Percentiles rank a stretch among this genome's conserved stretches.
These are phyloP conservation scores for Catocala fraxini DNA, from an alignment of 2,888 invertebrate species.

Conservation along the genomic window DNA sequence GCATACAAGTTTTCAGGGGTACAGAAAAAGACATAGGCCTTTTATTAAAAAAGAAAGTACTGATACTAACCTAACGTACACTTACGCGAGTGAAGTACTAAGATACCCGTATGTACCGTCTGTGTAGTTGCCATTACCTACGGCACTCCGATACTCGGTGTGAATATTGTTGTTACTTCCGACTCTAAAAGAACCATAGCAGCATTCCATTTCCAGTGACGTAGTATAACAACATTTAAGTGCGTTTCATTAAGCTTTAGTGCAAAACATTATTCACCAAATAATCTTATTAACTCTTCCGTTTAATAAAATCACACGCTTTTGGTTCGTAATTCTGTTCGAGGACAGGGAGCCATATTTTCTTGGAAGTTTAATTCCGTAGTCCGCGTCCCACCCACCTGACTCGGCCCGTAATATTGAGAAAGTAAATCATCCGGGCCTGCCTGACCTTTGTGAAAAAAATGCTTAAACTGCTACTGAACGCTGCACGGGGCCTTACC, in stretches of 20 bases:
- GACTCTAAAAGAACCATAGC: no score
- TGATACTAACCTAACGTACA: no score
- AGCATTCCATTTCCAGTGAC: no score
- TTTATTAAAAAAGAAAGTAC: no score
- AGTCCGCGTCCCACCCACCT: constrained; percentile 70
- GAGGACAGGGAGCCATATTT: constrained; percentile 67
- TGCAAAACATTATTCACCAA: background rate
- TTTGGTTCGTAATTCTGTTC: constrained; percentile 27
- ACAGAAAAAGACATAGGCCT: no score
- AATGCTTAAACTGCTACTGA: constrained; percentile 46
- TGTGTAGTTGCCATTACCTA: no score
- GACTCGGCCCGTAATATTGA: constrained; percentile 70
- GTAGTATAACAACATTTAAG: no score
- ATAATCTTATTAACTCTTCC: constrained; percentile 7
- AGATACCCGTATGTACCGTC: no score
- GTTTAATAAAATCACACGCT: constrained; percentile 18
- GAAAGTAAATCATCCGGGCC: constrained; percentile 72
- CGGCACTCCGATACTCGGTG: no score
- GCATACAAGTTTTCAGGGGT: no score
- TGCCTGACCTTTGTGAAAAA: constrained; percentile 63
- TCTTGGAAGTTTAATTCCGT: constrained; percentile 73
- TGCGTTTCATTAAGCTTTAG: background rate
- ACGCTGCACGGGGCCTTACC: constrained; percentile 23
- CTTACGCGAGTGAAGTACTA: no score
- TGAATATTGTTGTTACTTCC: no score